Conservation (phyloP, 2,113 vertebrate genomes). For the Phylloscopus trochiloides region DNA sequence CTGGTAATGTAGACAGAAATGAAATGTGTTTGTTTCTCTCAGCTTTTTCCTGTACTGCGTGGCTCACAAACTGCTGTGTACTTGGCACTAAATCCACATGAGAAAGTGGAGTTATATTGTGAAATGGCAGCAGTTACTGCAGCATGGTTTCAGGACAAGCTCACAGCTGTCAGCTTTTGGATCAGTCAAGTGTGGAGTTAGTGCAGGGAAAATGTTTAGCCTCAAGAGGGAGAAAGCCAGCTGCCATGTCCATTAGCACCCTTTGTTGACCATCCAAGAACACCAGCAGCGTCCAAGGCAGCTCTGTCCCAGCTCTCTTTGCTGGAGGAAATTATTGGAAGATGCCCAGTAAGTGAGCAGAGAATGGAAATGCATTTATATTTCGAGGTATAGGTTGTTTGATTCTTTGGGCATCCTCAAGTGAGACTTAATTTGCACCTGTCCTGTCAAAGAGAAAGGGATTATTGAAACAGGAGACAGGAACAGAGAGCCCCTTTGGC, state of each 20-base stretch:
- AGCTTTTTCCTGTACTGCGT: background rate
- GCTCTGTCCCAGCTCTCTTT: constrained; percentile 25
- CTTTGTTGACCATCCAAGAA: constrained; percentile 40
- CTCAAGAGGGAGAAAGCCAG: constrained; percentile 40
- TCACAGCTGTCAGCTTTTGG: constrained; percentile 43
- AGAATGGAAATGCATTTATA: background rate
- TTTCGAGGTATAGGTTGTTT: background rate
- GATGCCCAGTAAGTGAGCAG: background rate
- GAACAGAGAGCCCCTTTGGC: background rate
- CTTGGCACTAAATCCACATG: constrained; percentile 2
- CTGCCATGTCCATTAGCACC: constrained; percentile 23
- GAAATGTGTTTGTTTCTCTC: constrained; percentile 14
- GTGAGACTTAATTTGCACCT: background rate
- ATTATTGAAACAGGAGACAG: background rate
- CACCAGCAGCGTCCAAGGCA: background rate
- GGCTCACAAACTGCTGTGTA: constrained; percentile 11
- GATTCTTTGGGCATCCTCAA: background rate
- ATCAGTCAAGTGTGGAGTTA: constrained; percentile 54
- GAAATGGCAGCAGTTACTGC: constrained; percentile 42
- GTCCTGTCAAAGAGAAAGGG: background rate
- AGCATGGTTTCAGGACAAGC: constrained; percentile 42
- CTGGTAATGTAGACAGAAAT: background rate
- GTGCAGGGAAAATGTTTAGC: constrained; percentile 50
- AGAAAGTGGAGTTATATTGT: constrained; percentile 50
- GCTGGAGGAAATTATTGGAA: background rate